A percentile compares a stretch with the other conserved stretches of the same genome.
These are phyloP conservation scores for Dendrolimus kikuchii DNA, from an alignment of 1,140 invertebrate genomes.

Conservation along the genomic window DNA sequence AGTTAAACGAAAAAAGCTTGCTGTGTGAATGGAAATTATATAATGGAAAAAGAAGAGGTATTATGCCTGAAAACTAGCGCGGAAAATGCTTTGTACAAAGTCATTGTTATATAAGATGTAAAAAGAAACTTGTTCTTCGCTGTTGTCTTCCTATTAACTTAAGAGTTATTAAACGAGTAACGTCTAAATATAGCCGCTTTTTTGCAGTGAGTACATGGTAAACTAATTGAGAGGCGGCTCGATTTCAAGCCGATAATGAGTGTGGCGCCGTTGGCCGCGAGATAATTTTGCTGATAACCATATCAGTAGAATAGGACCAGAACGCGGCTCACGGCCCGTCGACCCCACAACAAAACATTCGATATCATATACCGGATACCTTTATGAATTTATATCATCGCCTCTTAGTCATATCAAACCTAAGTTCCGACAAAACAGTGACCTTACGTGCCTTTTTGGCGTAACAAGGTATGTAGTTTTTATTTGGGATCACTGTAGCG, in stretches of 20 bases:
- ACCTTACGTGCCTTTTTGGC: slow-evolving; percentile 17
- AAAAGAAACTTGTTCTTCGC: no score
- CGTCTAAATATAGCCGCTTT: no score
- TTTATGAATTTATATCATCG: no score
- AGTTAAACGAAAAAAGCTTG: slow-evolving; percentile 7
- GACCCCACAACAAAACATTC: not conserved
- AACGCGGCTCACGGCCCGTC: slow-evolving; percentile 10
- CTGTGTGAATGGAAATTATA: not conserved
- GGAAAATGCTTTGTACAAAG: no score
- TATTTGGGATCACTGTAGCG: slow-evolving; percentile 33
- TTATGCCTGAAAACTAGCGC: no score
- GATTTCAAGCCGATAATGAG: slow-evolving; percentile 26
- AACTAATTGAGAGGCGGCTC: slow-evolving; percentile 22
- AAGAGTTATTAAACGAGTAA: no score
- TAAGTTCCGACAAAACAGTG: slow-evolving; percentile 1
- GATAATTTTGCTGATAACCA: slow-evolving; percentile 23
- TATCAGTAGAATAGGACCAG: slow-evolving; percentile 21
- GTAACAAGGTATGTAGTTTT: slow-evolving; percentile 20
- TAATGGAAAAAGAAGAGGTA: no score
- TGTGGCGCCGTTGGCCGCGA: slow-evolving; percentile 22
- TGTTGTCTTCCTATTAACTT: no score
- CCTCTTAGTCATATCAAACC: not conserved
- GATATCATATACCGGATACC: not conserved
- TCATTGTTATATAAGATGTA: no score
- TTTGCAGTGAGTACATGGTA: slow-evolving; percentile 10